A percentile compares a stretch with the other conserved stretches of the same genome.
phyloP scores from a whole-genome alignment of 2,797 vertebrate species.

The Knipowitschia caucasica region DNA sequence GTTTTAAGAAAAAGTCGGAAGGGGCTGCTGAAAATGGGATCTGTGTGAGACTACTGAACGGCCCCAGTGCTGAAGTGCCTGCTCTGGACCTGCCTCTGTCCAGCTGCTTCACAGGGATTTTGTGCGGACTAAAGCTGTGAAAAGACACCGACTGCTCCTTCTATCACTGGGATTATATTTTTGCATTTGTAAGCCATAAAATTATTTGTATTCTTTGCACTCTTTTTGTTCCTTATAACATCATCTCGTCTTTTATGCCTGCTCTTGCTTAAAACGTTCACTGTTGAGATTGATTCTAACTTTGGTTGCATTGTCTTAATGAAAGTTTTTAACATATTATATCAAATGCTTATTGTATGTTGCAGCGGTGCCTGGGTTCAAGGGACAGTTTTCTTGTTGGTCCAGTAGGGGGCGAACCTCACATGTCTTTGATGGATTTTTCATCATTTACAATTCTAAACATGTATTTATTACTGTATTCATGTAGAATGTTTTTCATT shows the following conservation, averaged over 20 bases:
- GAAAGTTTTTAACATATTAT: constrained; percentile 31
- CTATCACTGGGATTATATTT: constrained; percentile 42
- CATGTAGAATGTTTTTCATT: constrained; percentile 20
- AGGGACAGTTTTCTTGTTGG: constrained; percentile 14
- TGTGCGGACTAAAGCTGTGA: constrained; percentile 53
- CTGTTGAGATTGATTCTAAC: constrained; percentile 34
- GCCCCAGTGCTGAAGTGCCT: constrained; percentile 68
- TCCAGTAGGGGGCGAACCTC: constrained; percentile 56
- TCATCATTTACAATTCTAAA: background rate
- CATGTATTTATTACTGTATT: constrained; percentile 22
- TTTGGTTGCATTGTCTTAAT: constrained; percentile 30
- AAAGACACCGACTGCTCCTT: constrained; percentile 26
- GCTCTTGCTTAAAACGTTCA: background rate
- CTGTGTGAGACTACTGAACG: constrained; percentile 28
- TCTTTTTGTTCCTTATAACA: constrained; percentile 20
- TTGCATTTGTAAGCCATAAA: constrained; percentile 64
- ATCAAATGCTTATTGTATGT: constrained; percentile 48
- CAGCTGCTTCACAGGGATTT: constrained; percentile 36
- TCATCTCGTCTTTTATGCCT: constrained; percentile 2
- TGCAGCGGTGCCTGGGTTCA: constrained; percentile 4
- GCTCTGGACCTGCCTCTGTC: constrained; percentile 55
- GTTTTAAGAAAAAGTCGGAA: background rate
- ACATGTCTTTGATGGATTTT: background rate
- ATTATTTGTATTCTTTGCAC: constrained; percentile 66
- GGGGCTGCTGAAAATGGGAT: background rate